Base-by-base conservation (phyloP, 2,113 vertebrate species). In the Tinamus guttatus region DNA sequence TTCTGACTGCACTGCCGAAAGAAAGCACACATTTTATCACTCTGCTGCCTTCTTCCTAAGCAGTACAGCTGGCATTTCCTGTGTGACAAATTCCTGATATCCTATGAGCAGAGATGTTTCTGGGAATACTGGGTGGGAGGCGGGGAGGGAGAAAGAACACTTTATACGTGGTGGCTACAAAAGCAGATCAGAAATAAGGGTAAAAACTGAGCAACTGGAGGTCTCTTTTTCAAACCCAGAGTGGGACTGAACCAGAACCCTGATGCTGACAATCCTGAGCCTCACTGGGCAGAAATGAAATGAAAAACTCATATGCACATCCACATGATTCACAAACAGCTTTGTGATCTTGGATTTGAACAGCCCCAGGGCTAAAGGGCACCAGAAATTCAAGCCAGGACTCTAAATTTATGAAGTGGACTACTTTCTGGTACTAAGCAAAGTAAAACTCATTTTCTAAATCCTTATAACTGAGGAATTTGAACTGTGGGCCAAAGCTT, bases 191-290 rank as follows among this genome's bases (percentile, higher is more conserved):
- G 77, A 87, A 68, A 65, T 84, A 9, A 45, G 54, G 34, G 30
- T 21, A 79, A 47, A 41, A 81, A 1, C 4, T 1, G 14, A 81
- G 49, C 43, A 78, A 41, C 34, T 81, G 34, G 2, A 7, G 64
- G 90, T 90, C 38, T 65, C 85, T 60, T 20, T 74, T 79, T 74
- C 45, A 12, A 65, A 10, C 85, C 93, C 51, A 70, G 81, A 81
- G 62, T 49, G 90, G 95, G 91, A 94, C 95, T 96, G 92, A 94
- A 94, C 85, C 91, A 95, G 90, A 95, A 96, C 86, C 94, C 80
- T 94, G 6, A 27, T 79, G 32, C 5, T 90, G 30, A 47, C 67
- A 59, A 45, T 30, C 68, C 77, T 96, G 79, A 94, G 45, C 38
- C 17, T 65, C 13, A 27, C 62, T 40, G 54, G 24, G 6, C 69